Percentiles rank a stretch among this genome's conserved stretches.
These are phyloP conservation scores for Lumbricus terrestris DNA, from an alignment of 2,888 invertebrate species.

Conservation along the genomic window DNA sequence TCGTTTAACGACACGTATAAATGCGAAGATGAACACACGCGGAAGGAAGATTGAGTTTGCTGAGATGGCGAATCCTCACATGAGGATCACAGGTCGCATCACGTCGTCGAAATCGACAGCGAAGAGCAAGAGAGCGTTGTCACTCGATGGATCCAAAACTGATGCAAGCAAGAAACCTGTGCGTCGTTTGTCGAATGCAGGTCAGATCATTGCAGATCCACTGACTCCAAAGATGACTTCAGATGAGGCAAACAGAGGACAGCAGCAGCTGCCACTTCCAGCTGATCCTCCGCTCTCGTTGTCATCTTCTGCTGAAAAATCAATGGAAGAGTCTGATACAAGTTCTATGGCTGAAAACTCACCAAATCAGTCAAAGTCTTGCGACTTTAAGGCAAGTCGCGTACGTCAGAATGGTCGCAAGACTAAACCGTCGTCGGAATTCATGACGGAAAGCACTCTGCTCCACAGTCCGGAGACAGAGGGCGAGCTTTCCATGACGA, in stretches of 20 bases:
- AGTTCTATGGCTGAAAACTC: not conserved
- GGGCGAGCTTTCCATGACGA: not conserved
- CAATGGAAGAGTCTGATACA: not conserved
- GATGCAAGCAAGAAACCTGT: not conserved
- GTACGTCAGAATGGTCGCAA: not conserved
- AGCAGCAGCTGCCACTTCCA: no score
- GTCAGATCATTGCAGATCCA: not conserved
- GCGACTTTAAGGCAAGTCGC: not conserved
- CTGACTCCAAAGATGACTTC: not conserved
- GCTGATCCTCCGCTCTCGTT: not conserved
- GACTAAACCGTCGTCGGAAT: not conserved
- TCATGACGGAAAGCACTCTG: not conserved
- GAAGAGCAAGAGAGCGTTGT: not conserved
- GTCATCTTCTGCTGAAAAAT: not conserved
- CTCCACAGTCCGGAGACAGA: not conserved
- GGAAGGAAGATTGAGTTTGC: not conserved
- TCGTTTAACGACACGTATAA: not conserved
- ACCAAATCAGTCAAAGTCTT: not conserved
- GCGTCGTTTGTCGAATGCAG: not conserved
- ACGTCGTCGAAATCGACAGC: not conserved
- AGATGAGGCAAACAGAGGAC: not conserved
- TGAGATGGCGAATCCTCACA: not conserved
- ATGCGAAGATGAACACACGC: constrained; percentile 6
- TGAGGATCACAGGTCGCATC: not conserved
- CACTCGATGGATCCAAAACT: not conserved